A percentile compares a stretch with the other conserved stretches of the same genome.
Conservation (phyloP, 2,888 invertebrate genomes). For the Epistrophe eligans region DNA sequence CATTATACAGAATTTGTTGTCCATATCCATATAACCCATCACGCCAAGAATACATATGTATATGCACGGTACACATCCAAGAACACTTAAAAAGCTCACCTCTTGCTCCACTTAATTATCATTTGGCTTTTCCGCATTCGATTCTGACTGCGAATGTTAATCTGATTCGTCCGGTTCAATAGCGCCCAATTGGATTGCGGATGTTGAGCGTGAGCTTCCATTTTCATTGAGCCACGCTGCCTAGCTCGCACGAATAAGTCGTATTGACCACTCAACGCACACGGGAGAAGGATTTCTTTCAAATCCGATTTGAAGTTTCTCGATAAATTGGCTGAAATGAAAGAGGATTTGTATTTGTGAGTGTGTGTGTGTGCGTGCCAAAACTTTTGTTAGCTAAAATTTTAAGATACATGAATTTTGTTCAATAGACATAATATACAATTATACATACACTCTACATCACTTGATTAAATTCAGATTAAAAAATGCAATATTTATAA, state of each 20-base stretch:
- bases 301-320: constrained; percentile 79
- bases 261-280: constrained; percentile 82
- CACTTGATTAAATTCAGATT: not conserved
- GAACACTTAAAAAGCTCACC: constrained; percentile 76
- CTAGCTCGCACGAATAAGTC: constrained; percentile 82
- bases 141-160: constrained; percentile 82
- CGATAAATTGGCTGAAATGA: constrained; percentile 80
- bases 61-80: not conserved
- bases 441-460: not conserved
- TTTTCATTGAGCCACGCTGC: constrained; percentile 80
- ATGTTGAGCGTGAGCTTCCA: constrained; percentile 81
- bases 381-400: not conserved
- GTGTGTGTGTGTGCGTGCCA: not conserved
- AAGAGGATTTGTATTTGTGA: not conserved
- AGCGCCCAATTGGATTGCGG: constrained; percentile 82
- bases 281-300: constrained; percentile 81
- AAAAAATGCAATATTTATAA: no score
- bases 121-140: constrained; percentile 83
- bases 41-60: not conserved
- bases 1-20: not conserved
- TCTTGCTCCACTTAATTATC: constrained; percentile 83
- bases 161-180: constrained; percentile 82
- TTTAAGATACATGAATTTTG: not conserved
- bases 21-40: not conserved
- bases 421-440: not conserved